These are phyloP conservation scores for Odobenus rosmarus DNA, from an alignment of 2,113 vertebrate genomes.

Conservation along the genomic window DNA sequence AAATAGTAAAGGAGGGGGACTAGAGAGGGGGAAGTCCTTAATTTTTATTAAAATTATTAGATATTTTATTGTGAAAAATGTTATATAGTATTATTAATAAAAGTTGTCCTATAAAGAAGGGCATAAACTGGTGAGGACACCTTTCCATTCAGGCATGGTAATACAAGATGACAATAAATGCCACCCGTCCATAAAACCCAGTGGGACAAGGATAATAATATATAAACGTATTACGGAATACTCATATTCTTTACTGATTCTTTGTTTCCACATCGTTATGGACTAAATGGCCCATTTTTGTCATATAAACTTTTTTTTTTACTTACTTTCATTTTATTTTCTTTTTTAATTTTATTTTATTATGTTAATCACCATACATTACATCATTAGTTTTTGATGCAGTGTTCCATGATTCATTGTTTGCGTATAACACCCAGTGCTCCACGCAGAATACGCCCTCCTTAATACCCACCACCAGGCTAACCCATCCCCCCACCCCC, in stretches of 20 bases:
- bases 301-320: not conserved
- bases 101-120: not conserved
- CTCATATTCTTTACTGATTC: not conserved
- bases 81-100: not conserved
- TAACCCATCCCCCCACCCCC: no score
- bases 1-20: not conserved
- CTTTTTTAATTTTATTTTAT: no score
- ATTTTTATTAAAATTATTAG: slow-evolving; percentile 11
- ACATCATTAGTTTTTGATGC: no score
- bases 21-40: not conserved
- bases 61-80: not conserved
- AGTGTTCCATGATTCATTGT: no score
- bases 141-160: not conserved
- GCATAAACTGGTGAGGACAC: not conserved
- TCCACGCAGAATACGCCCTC: no score
- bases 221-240: not conserved
- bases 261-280: not conserved
- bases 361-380: no score
- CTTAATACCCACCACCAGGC: no score
- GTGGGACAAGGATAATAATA: not conserved
- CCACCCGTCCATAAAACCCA: not conserved
- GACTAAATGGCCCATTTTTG: not conserved
- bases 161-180: not conserved
- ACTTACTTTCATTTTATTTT: no score
- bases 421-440: no score